Conservation (phyloP, 2,888 invertebrate genomes). For the Drosophila robusta region DNA sequence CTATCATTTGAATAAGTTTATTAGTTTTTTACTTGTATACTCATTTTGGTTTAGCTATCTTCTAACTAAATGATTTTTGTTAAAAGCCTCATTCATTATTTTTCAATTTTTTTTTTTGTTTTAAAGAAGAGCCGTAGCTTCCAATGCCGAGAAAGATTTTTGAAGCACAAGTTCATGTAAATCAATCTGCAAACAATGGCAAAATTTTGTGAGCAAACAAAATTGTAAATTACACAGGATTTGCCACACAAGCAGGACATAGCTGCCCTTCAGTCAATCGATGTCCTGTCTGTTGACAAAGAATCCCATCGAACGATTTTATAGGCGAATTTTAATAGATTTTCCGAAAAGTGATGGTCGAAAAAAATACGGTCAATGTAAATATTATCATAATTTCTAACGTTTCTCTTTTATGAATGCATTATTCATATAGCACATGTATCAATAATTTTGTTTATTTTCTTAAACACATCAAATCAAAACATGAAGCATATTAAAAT, state of each 20-base stretch:
- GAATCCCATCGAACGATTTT: not conserved
- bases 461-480: conserved; percentile 1
- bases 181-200: not conserved
- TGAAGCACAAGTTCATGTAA: not conserved
- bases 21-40: no score
- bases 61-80: no score
- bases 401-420: not conserved
- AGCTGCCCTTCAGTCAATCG: not conserved
- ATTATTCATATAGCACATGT: not conserved
- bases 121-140: no score
- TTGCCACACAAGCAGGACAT: not conserved
- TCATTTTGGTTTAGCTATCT: no score
- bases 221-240: not conserved
- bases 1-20: no score
- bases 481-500: conserved; percentile 5
- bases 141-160: no score
- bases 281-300: not conserved
- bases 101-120: no score
- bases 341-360: not conserved
- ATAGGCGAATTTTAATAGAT: not conserved
- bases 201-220: conserved; percentile 7
- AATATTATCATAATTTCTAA: not conserved
- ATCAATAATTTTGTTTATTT: conserved; percentile 3
- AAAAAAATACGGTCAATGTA: no score
- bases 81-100: no score